These are phyloP conservation scores for Talpa occidentalis DNA, from an alignment of 2,113 vertebrate species.

Conservation along the genomic window DNA sequence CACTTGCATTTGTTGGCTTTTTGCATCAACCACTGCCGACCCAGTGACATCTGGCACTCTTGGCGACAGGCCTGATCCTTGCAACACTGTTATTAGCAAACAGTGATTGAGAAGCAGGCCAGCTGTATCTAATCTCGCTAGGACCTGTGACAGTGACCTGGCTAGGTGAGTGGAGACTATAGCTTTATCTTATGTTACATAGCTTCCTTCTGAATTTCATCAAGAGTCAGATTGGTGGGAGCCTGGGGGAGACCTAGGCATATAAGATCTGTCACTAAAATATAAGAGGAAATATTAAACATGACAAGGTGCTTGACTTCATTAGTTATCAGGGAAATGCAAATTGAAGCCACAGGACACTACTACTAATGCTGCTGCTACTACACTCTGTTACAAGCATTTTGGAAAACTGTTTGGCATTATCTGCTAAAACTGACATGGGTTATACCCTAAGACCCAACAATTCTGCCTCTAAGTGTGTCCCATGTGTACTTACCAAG, in stretches of 20 bases:
- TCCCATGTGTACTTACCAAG: not conserved
- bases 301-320: not conserved
- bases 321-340: not conserved
- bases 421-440: not conserved
- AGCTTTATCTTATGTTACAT: not conserved
- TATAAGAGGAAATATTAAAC: not conserved
- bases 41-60: conserved; percentile 58
- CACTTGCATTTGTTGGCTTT: conserved; percentile 51
- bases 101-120: not conserved
- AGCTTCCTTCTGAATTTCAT: not conserved
- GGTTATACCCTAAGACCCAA: not conserved
- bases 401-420: not conserved
- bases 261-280: not conserved
- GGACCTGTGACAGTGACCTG: not conserved
- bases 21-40: not conserved
- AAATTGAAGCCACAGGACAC: not conserved
- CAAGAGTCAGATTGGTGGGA: not conserved
- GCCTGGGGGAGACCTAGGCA: not conserved
- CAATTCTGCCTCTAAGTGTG: not conserved
- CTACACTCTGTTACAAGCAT: not conserved
- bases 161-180: not conserved
- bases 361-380: no score
- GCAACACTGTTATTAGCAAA: conserved; percentile 40
- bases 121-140: not conserved
- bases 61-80: conserved; percentile 60